Evolutionary conservation across 2,888 invertebrate genomes (phyloP).

Genomic region (Scelioninae gen. 2): DNA sequence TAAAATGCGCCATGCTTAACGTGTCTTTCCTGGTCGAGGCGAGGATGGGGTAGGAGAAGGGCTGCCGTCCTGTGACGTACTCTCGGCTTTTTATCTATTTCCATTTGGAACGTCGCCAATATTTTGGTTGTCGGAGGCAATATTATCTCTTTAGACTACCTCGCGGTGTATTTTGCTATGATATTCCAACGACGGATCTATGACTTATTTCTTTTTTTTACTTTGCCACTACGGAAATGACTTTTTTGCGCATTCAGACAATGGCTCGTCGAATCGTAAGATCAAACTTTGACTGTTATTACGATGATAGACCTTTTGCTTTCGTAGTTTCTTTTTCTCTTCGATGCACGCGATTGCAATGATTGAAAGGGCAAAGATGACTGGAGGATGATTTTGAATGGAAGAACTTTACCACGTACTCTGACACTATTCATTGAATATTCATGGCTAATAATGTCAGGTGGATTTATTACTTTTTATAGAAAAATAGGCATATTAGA

Average conservation of each 20-base stretch:
- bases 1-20: conserved; percentile 18
- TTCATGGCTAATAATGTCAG: too few species aligned
- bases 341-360: not conserved
- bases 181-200: conserved; percentile 56
- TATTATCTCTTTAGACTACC: conserved; percentile 72
- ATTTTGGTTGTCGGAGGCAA: conserved; percentile 70
- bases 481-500: too few species aligned
- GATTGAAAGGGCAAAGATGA: not conserved
- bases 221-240: conserved; percentile 53
- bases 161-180: conserved; percentile 59
- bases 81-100: conserved; percentile 72
- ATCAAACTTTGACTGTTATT: conserved; percentile 58
- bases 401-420: too few species aligned
- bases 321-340: conserved; percentile 6
- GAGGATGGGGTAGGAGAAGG: not conserved
- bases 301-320: conserved; percentile 38
- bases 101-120: conserved; percentile 73
- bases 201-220: conserved; percentile 58
- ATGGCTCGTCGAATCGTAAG: conserved; percentile 55
- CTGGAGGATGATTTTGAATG: too few species aligned
- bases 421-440: too few species aligned
- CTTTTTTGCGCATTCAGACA: conserved; percentile 58
- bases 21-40: conserved; percentile 8
- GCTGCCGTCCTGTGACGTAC: conserved; percentile 48
- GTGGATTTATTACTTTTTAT: too few species aligned